A percentile compares a stretch with the other conserved stretches of the same genome.
Conservation (phyloP, 2,888 invertebrate species). For the Ophioninae sp. region DNA sequence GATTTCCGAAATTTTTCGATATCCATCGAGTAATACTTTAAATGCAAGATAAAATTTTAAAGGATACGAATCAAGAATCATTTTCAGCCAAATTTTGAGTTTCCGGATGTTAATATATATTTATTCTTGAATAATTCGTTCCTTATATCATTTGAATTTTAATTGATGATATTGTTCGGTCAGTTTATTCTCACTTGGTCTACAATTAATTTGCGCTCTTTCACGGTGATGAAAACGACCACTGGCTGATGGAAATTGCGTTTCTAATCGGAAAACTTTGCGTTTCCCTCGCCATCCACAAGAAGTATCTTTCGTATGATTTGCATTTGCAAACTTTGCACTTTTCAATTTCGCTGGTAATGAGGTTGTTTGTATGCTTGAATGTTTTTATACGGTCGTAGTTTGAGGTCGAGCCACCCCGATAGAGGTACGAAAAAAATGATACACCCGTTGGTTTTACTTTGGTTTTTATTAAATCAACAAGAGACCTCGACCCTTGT, state of each 20-base stretch:
- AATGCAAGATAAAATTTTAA: too few relatives aligned
- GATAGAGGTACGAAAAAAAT: not conserved
- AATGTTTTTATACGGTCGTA: slow-evolving; percentile 20
- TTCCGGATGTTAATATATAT: too few relatives aligned
- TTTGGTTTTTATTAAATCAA: slow-evolving; percentile 58
- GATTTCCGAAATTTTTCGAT: too few relatives aligned
- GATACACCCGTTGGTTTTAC: slow-evolving; percentile 24
- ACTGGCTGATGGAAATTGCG: not conserved
- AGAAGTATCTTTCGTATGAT: not conserved
- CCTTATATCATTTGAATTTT: not conserved
- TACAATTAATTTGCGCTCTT: not conserved
- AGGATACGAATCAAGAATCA: too few relatives aligned
- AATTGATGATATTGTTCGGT: not conserved
- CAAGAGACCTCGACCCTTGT: slow-evolving; percentile 50
- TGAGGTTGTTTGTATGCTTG: slow-evolving; percentile 34
- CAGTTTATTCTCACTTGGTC: not conserved
- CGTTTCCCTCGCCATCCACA: not conserved
- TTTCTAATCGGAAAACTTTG: slow-evolving; percentile 47
- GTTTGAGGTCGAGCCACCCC: not conserved
- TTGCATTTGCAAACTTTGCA: not conserved
- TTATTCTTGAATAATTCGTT: too few relatives aligned
- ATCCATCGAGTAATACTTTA: too few relatives aligned
- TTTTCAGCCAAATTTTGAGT: too few relatives aligned
- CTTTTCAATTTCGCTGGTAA: slow-evolving; percentile 15
- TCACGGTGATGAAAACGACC: not conserved